Evolutionary conservation across 2,888 invertebrate genomes (phyloP), one percentile per base, ranked within the genome.

Genomic region (Daptonema setosum): DNA sequence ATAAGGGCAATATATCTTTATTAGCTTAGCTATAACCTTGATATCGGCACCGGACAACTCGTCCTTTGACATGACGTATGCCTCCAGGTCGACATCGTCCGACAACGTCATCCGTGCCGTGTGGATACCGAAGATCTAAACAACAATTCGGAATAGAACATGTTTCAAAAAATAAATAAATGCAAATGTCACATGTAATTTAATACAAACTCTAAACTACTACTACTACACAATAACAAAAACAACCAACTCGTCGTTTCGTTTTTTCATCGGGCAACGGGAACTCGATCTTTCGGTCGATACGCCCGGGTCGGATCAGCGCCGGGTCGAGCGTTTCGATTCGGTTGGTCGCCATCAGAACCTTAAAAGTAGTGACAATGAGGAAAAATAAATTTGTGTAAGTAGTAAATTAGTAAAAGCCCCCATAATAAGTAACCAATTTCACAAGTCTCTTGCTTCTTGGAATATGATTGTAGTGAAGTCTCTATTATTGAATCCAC

Each of bases 181-280:
- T n/a, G n/a, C n/a, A n/a, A n/a, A n/a, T n/a, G n/a, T n/a, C n/a
- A n/a, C n/a, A n/a, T n/a, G n/a, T n/a, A n/a, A n/a, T n/a, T n/a
- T n/a, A n/a, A n/a, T n/a, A n/a, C n/a, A n/a, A n/a, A n/a, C n/a
- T n/a, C n/a, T n/a, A n/a, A n/a, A n/a, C n/a, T n/a, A n/a, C n/a
- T n/a, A n/a, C n/a, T n/a, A n/a, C n/a, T n/a, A n/a, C n/a, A n/a
- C n/a, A n/a, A n/a, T n/a, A n/a, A n/a, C n/a, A n/a, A 3, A n/a
- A 8, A 45, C 11, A n/a, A 28, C 52, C 2, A 14, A 52, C 52
- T 11, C 95, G 79, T 57, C 87, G 79, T 71, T 91, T 91, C 0
- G 97, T 97, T 73, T 95, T 95, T 72, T 99, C 97, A 75, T 99
- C 95, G 0, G 97, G 97, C 55, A 97, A 76, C 0, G 97, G 97